phyloP scores from a whole-genome alignment of 2,888 invertebrate species.

The Dexiosoma caninum region DNA sequence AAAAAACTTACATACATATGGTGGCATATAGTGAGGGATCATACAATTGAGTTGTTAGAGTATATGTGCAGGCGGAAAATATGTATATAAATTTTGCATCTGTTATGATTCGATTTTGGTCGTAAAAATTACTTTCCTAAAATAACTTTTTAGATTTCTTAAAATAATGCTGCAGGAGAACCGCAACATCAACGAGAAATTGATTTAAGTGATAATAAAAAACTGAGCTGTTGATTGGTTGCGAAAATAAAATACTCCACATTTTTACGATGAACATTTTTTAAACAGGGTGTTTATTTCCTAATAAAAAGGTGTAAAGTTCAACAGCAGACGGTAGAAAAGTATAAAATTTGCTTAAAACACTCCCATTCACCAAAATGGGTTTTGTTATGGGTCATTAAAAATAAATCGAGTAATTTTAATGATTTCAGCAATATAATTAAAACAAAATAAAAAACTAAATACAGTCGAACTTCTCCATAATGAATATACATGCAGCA shows the following conservation, averaged over 20 bases:
- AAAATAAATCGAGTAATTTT: no score
- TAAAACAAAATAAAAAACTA: no score
- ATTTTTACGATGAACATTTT: no score
- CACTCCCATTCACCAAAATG: no score
- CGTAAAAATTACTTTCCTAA: constrained; percentile 42
- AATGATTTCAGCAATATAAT: no score
- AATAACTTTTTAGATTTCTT: background rate
- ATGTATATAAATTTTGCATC: background rate
- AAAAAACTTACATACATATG: background rate
- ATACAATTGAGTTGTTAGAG: background rate
- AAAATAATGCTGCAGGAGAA: background rate
- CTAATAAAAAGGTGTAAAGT: no score
- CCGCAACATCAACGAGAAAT: background rate
- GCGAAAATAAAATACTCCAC: background rate
- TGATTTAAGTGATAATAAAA: background rate
- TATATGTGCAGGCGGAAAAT: background rate
- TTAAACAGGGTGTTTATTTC: no score
- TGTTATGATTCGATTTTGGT: constrained; percentile 30
- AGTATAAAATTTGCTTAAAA: no score
- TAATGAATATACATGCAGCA: no score
- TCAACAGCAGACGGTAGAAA: no score
- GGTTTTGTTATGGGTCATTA: no score
- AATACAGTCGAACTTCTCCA: no score
- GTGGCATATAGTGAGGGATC: background rate
- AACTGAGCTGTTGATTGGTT: background rate